Percentiles rank a stretch among this genome's conserved stretches.
These are phyloP conservation scores for Phataginus tetradactyla DNA, from an alignment of 2,797 vertebrate genomes.

Conservation along the genomic window DNA sequence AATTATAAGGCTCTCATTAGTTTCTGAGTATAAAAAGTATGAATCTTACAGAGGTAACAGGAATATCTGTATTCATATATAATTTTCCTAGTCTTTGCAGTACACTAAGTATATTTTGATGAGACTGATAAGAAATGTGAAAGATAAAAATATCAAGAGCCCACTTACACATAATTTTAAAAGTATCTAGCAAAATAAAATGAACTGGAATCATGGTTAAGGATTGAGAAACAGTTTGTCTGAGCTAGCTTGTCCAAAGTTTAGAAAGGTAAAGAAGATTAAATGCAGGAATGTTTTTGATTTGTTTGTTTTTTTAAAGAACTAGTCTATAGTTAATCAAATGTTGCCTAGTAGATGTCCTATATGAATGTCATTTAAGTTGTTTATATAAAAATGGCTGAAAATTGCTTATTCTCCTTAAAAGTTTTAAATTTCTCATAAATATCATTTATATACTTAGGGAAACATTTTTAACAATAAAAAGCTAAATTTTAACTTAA, in stretches of 20 bases:
- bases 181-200: constrained; percentile 31
- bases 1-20: not conserved
- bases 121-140: not conserved
- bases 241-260: not conserved
- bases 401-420: not conserved
- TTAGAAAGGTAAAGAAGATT: constrained; percentile 29
- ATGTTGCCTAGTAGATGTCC: not conserved
- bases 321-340: not conserved
- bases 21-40: constrained; percentile 11
- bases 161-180: constrained; percentile 30
- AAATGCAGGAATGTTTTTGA: not conserved
- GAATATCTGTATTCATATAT: not conserved
- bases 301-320: not conserved
- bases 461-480: not conserved
- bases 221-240: not conserved
- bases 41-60: not conserved
- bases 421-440: not conserved
- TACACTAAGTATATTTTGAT: not conserved
- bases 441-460: not conserved
- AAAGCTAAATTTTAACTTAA: not conserved
- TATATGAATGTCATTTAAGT: not conserved
- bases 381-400: not conserved
- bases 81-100: not conserved
- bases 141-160: not conserved
- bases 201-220: not conserved